These are phyloP conservation scores for Aphodius sticticus DNA, from an alignment of 2,888 invertebrate species.

Conservation along the genomic window DNA sequence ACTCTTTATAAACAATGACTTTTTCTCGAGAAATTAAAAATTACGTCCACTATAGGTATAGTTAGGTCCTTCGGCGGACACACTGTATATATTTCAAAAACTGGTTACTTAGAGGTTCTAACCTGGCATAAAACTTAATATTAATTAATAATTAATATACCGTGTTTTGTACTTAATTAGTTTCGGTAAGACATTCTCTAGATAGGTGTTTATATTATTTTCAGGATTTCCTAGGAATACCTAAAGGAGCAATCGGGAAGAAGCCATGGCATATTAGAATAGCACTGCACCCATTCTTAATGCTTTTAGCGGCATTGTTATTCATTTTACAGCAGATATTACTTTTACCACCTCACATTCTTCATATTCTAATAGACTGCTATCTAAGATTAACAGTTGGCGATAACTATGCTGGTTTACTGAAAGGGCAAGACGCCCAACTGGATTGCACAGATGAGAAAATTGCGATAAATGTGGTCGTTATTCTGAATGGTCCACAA, in stretches of 20 bases:
- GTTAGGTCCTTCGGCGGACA: too few species aligned
- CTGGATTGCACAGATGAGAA: slow-evolving; percentile 5
- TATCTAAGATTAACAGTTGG: slow-evolving; percentile 6
- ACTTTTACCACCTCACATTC: not conserved
- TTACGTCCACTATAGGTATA: too few species aligned
- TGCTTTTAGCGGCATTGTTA: not conserved
- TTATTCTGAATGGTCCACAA: not conserved
- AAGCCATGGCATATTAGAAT: slow-evolving; percentile 7
- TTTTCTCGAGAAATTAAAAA: too few species aligned
- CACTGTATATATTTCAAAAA: too few species aligned
- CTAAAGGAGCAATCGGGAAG: not conserved
- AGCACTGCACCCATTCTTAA: not conserved
- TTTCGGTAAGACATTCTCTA: too few species aligned
- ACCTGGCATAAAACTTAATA: too few species aligned
- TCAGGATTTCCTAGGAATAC: slow-evolving; percentile 10
- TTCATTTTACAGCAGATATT: not conserved
- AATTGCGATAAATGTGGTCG: slow-evolving; percentile 5
- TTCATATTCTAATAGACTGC: not conserved
- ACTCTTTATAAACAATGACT: too few species aligned
- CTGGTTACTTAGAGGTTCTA: too few species aligned
- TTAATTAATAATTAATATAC: too few species aligned
- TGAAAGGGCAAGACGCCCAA: slow-evolving; percentile 5
- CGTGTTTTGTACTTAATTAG: too few species aligned
- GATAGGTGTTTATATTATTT: not conserved
- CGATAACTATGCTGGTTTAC: slow-evolving; percentile 5